Evolutionary conservation across 2,797 vertebrate genomes (phyloP).

Genomic region (Balearica regulorum): DNA sequence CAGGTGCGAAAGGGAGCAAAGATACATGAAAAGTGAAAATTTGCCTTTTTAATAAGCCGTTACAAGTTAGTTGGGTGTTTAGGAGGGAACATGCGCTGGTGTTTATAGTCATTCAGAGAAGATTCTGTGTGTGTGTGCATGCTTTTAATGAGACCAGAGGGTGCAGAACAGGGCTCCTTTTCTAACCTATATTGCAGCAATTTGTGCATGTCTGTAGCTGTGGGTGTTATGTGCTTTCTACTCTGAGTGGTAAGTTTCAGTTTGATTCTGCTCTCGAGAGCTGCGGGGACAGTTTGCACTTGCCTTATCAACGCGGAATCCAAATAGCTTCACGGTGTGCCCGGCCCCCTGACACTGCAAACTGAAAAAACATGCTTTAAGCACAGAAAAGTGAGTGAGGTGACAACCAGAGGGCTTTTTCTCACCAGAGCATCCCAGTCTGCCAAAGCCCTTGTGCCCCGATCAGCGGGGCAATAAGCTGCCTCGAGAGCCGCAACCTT

Average conservation of each 20-base stretch:
- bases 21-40: conserved; percentile 78
- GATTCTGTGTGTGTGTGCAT: background rate
- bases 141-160: conserved; percentile 35
- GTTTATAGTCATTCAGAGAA: conserved; percentile 74
- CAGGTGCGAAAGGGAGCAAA: conserved; percentile 62
- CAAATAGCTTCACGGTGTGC: conserved; percentile 7
- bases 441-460: background rate
- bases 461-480: background rate
- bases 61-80: conserved; percentile 44
- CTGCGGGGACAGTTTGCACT: conserved; percentile 42
- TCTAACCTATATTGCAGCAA: conserved; percentile 57
- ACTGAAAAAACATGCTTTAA: background rate
- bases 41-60: conserved; percentile 72
- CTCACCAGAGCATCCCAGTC: background rate
- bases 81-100: conserved; percentile 37
- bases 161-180: conserved; percentile 32
- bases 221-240: conserved; percentile 75
- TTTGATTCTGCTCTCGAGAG: conserved; percentile 69
- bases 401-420: background rate
- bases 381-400: background rate
- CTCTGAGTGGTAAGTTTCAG: conserved; percentile 76
- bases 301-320: conserved; percentile 38
- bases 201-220: conserved; percentile 63
- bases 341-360: conserved; percentile 17
- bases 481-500: rapidly evolving